Evolutionary conservation across 2,888 invertebrate species (phyloP), one percentile per base, ranked within the genome.

Genomic region (Gortyna flavago): DNA sequence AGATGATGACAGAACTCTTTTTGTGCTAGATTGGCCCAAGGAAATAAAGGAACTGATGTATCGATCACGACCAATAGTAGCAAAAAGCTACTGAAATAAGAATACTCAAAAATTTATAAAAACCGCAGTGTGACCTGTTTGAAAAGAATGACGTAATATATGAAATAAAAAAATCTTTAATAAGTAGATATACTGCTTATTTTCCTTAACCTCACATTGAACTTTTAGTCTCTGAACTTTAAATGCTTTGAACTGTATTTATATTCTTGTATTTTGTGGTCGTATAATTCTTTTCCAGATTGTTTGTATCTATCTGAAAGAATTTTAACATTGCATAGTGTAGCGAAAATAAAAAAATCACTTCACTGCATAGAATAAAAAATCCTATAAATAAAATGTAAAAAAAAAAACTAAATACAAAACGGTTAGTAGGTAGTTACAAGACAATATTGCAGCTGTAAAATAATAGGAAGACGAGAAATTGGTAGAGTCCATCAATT

Each of bases 51-150:
- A 79, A 75, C 29, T 44, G 71, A 76, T 72, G 76, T 77, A 66
- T 77, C 48, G 72, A 69, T 76, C 85, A 77, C 83, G 79, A 81
- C 87, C 82, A 87, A 88, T 77, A 13, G 41, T 72, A 48, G 64
- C 77, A 84, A 84, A 87, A 84, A 79, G 69, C 72, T 70, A 75
- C 70, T 71, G 57, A 80, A 77, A 80, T 82, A 54, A 57, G 57
- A 75, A 75, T 51, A 21, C 51, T 59, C 74, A 83, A 79, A 74
- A 69, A 11, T 41, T 18, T 18, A 72, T 51, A 85, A 89, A 80
- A 85, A 84, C 71, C 6, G 29, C 16, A 21, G 18, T 72, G 38
- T 67, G 35, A 18, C 54, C n/a, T 75, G 66, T 75, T 69, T 41
- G 62, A 57, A 81, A 48, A 62, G 32, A 57, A 48, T 83, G 59